These are phyloP conservation scores for Vanessa tameamea DNA, from an alignment of 1,140 invertebrate species.

Conservation along the genomic window DNA sequence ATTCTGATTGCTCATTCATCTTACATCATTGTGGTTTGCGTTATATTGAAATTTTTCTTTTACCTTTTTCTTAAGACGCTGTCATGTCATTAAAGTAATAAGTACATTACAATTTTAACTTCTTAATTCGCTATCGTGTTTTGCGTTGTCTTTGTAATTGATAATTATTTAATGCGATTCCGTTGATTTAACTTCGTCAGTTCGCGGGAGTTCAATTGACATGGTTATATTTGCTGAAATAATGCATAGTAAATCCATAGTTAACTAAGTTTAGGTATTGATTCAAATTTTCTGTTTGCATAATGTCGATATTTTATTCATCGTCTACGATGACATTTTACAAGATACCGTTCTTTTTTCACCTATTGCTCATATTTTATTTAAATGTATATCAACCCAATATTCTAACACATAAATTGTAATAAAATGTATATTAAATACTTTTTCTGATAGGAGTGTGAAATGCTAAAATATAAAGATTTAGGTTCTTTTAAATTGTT, in stretches of 20 bases:
- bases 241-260: too few species aligned
- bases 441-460: neutral
- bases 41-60: constrained; percentile 71
- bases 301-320: neutral
- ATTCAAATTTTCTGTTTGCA: constrained; percentile 16
- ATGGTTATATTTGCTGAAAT: too few species aligned
- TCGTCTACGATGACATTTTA: constrained; percentile 21
- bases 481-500: neutral
- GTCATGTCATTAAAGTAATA: constrained; percentile 60
- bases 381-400: constrained; percentile 19
- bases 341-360: constrained; percentile 19
- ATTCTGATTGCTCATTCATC: constrained; percentile 76
- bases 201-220: neutral
- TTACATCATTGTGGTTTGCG: constrained; percentile 76
- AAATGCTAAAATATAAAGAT: neutral
- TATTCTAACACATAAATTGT: constrained; percentile 22
- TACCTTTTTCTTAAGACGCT: constrained; percentile 52
- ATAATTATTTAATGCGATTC: neutral
- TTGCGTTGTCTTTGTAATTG: neutral
- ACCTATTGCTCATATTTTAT: constrained; percentile 17
- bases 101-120: constrained; percentile 43
- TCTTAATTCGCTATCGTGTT: constrained; percentile 31
- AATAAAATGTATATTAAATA: constrained; percentile 21
- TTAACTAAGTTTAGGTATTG: neutral
- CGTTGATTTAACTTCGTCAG: neutral